Evolutionary conservation across 2,113 vertebrate genomes (phyloP).

Genomic region (Edolisoma coerulescens): DNA sequence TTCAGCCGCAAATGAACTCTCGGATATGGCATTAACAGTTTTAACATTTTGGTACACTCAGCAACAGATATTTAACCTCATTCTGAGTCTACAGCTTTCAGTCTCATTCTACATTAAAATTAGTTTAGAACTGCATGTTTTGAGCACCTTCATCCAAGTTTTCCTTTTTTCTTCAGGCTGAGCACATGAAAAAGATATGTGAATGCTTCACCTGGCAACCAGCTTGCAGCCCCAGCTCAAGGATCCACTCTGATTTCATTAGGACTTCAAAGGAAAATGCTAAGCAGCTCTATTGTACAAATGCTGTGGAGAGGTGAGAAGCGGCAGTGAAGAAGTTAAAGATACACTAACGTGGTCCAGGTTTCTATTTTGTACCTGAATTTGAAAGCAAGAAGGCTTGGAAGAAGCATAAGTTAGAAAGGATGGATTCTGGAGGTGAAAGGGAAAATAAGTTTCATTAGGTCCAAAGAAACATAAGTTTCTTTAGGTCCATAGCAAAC

Average conservation of each 20-base stretch:
- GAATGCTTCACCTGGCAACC: not conserved
- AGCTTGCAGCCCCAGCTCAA: not conserved
- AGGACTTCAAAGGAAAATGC: slow-evolving; percentile 9
- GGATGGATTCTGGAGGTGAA: not conserved
- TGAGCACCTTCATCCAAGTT: not conserved
- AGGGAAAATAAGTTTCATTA: not conserved
- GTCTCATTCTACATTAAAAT: not conserved
- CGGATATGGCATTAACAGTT: not conserved
- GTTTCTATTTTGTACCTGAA: not conserved
- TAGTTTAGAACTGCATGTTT: not conserved
- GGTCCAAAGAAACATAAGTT: not conserved
- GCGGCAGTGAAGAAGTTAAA: slow-evolving; percentile 20
- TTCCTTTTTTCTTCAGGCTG: not conserved
- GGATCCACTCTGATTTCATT: not conserved
- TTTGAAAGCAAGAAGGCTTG: not conserved
- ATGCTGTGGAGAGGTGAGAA: not conserved
- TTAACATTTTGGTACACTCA: not conserved
- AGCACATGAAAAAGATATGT: not conserved
- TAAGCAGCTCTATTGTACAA: not conserved
- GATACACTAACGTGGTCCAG: not conserved
- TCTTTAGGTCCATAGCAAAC: not conserved
- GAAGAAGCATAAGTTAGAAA: not conserved
- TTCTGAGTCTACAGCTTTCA: not conserved
- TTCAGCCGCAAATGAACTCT: not conserved
- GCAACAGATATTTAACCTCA: not conserved